Base-by-base conservation (phyloP, 2,888 invertebrate species). In the Clitarchus hookeri region DNA sequence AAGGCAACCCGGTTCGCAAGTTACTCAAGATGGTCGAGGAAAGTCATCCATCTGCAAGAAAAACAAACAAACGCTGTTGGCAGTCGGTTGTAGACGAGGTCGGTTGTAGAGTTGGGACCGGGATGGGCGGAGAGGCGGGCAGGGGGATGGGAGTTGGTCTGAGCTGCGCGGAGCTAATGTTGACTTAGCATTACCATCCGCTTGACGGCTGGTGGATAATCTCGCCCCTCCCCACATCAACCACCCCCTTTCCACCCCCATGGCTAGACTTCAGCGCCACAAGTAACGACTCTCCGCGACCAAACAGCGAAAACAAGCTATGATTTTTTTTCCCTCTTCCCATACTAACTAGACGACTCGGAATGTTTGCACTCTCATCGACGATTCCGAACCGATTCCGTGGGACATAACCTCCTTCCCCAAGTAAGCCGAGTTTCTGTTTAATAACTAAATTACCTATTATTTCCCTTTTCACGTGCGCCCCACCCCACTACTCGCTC, bases 151-250 rank as follows among this genome's bases (percentile, higher is more conserved):
- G 16, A 48, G 48, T 48, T 48, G 16, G 48, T 48, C 48, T 48
- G 11, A 16, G 48, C 48, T 13, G 48, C 48, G 16, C 48, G 48
- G 48, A 16, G 48, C 48, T 48, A 8, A 48, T 23, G 65, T 65
- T 65, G 65, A 65, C 65, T 65, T n/a, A 65, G 65, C 65, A 65
- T 65, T 65, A 65, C 65, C 65, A 65, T n/a, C 65, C 65, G 65
- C 65, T 48, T 48, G 48, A 48, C 48, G 48, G 48, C 48, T 48
- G 48, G 48, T 48, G 48, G 48, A 48, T 48, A 13, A 48, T 48
- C 48, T 48, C 48, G 4, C 1, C 36, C 36, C 36, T 36, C 36
- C 36, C 36, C 1, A 4, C 36, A 36, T 36, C 36, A 36, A 1
- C 48, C 48, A 48, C 48, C 48, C 16, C 11, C 11, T 8, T 16